Percentiles rank a stretch among this genome's conserved stretches.
Evolutionary conservation across 2,113 vertebrate genomes (phyloP).

Genomic region (Microtus pennsylvanicus): DNA sequence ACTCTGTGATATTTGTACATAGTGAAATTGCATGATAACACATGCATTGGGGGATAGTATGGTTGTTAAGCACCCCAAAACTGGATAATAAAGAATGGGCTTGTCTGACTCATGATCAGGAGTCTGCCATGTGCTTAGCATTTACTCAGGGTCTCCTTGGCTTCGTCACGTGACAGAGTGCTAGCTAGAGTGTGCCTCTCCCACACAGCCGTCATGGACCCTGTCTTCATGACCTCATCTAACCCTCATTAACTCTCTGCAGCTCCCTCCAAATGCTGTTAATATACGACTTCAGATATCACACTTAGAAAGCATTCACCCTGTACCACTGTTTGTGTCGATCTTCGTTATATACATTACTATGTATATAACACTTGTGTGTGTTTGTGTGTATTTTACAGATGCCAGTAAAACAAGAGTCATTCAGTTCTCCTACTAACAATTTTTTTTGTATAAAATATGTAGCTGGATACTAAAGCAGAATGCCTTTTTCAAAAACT

Average conservation of each 20-base stretch:
- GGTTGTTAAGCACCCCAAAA: background rate
- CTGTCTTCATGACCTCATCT: background rate
- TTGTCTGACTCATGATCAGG: background rate
- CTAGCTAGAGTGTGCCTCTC: background rate
- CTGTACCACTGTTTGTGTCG: background rate
- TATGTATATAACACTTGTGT: background rate
- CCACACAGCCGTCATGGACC: no score
- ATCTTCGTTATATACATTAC: background rate
- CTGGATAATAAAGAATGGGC: background rate
- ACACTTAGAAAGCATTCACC: background rate
- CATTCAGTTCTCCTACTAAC: background rate
- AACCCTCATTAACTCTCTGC: background rate
- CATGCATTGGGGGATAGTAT: background rate
- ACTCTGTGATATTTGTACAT: background rate
- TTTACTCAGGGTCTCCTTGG: background rate
- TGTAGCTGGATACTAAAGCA: background rate
- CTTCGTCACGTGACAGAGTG: fast-evolving
- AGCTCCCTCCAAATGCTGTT: background rate
- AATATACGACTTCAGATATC: no score
- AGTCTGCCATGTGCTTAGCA: background rate
- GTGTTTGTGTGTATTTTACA: background rate
- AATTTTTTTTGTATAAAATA: conserved; percentile 26
- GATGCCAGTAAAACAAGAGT: background rate
- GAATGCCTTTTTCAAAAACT: background rate
- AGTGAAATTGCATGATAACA: background rate